Conservation (phyloP, 1,140 invertebrate genomes). For the Anoplophora glabripennis region DNA sequence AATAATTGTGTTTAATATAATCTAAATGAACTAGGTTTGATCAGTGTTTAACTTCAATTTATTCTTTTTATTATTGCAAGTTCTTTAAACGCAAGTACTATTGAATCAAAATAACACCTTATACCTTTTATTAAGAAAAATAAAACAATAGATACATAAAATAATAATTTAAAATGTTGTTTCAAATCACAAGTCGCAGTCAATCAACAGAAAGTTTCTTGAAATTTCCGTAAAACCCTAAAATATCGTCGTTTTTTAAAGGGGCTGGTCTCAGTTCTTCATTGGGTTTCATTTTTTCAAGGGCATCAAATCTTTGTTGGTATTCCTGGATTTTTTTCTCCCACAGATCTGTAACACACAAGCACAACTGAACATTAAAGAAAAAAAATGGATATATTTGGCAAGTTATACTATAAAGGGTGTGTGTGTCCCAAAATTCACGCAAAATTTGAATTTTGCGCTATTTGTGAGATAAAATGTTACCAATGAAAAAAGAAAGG, state of each 20-base stretch:
- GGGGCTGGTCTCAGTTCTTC: slow-evolving; percentile 23
- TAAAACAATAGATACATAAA: too few relatives aligned
- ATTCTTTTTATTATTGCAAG: too few relatives aligned
- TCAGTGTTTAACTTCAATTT: too few relatives aligned
- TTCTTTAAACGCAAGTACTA: too few relatives aligned
- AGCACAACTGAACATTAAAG: slow-evolving; percentile 7
- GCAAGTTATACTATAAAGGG: background rate
- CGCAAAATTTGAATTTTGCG: too few relatives aligned
- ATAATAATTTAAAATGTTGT: too few relatives aligned
- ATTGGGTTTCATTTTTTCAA: slow-evolving; percentile 23
- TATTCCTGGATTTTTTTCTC: slow-evolving; percentile 16
- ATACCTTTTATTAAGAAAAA: too few relatives aligned
- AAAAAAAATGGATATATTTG: background rate
- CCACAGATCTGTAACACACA: slow-evolving; percentile 25
- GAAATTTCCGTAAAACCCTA: slow-evolving; percentile 29
- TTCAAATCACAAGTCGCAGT: background rate
- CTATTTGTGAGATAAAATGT: too few relatives aligned
- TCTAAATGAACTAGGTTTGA: too few relatives aligned
- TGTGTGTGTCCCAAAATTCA: background rate
- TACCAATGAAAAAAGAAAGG: too few relatives aligned
- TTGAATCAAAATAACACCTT: too few relatives aligned
- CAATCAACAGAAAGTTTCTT: slow-evolving; percentile 18
- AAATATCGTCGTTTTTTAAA: slow-evolving; percentile 23
- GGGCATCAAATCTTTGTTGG: slow-evolving; percentile 23
- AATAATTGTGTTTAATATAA: too few relatives aligned